These are phyloP conservation scores for Dolichotis patagonum DNA, from an alignment of 2,113 vertebrate genomes.

Conservation along the genomic window DNA sequence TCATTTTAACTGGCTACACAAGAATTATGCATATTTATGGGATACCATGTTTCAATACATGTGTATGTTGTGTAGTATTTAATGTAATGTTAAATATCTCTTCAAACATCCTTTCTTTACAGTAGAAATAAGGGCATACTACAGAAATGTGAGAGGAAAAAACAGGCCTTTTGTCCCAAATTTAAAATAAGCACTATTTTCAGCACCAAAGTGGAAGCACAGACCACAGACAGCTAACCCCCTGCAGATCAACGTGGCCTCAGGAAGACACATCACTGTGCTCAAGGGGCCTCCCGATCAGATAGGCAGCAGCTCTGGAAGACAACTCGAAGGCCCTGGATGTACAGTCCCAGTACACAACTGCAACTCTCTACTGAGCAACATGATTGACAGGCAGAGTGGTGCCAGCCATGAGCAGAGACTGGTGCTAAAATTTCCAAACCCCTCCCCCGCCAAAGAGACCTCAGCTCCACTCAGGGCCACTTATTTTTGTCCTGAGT, in stretches of 20 bases:
- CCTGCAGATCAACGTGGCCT: background rate
- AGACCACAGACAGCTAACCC: background rate
- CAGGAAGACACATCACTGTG: background rate
- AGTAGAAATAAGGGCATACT: background rate
- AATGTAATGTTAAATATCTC: background rate
- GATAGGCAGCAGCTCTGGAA: background rate
- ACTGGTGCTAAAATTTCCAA: background rate
- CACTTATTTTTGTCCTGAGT: background rate
- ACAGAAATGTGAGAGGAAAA: background rate
- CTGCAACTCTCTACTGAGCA: background rate
- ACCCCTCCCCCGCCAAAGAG: background rate
- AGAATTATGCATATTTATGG: background rate
- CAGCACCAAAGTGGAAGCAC: background rate
- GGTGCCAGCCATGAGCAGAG: background rate
- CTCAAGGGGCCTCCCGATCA: background rate
- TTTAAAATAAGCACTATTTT: slow-evolving; percentile 52
- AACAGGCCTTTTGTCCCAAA: slow-evolving; percentile 1
- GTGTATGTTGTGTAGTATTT: background rate
- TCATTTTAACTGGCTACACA: background rate
- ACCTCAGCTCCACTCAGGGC: background rate
- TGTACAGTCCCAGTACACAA: background rate
- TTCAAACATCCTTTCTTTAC: background rate
- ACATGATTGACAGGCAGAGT: background rate
- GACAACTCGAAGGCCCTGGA: background rate
- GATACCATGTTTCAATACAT: background rate